Evolutionary conservation across 2,797 vertebrate species (phyloP).

Genomic region (Enteromius mattozi): DNA sequence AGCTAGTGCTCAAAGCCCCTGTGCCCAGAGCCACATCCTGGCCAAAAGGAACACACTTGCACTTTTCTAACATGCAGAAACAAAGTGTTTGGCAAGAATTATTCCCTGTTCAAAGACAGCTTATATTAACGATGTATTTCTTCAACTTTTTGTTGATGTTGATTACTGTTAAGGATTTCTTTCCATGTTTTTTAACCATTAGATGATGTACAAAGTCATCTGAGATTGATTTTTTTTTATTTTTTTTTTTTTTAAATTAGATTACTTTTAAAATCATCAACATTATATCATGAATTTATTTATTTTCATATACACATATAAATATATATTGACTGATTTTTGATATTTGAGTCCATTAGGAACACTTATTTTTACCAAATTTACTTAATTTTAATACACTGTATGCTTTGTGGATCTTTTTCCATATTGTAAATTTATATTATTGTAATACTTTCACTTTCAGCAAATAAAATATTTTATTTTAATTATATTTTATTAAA

Average conservation of each 20-base stretch:
- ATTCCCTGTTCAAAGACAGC: constrained; percentile 61
- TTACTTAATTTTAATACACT: background rate
- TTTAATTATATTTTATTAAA: background rate
- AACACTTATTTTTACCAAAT: background rate
- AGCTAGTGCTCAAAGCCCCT: constrained; percentile 69
- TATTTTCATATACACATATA: background rate
- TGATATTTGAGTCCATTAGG: background rate
- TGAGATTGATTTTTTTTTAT: background rate
- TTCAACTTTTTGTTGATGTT: background rate
- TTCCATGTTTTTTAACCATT: background rate
- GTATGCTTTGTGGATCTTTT: background rate
- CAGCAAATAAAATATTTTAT: background rate
- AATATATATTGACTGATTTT: background rate
- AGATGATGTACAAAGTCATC: background rate
- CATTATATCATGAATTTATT: background rate
- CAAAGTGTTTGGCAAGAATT: constrained; percentile 70
- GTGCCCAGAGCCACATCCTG: constrained; percentile 81
- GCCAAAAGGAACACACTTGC: constrained; percentile 79
- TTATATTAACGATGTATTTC: background rate
- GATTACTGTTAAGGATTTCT: background rate
- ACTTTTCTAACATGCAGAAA: constrained; percentile 76
- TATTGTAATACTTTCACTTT: background rate
- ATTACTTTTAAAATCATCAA: background rate
- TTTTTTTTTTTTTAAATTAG: too few species aligned
- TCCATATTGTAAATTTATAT: background rate